These are phyloP conservation scores for Apotomis turbidana DNA, from an alignment of 2,888 invertebrate genomes.

Conservation along the genomic window DNA sequence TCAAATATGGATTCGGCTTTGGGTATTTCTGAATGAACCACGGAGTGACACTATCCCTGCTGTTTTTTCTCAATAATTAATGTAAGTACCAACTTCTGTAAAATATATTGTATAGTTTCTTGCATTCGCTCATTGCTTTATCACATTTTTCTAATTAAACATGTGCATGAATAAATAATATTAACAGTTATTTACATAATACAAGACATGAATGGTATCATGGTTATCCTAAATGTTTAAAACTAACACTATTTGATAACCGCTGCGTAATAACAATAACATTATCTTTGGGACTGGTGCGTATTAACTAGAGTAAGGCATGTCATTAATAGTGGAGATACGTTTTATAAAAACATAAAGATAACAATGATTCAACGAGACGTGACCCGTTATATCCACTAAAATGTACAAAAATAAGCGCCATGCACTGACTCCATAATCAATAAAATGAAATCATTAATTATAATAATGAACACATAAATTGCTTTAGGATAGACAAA, in stretches of 20 bases:
- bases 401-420: conserved; percentile 7
- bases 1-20: conserved; percentile 57
- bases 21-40: conserved; percentile 51
- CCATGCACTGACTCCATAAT: conserved; percentile 4
- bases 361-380: conserved; percentile 14
- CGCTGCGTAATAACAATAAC: not conserved
- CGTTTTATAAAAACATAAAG: not conserved
- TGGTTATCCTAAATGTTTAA: not conserved
- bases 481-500: not conserved
- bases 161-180: conserved; percentile 8
- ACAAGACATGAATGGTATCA: not conserved
- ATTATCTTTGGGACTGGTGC: conserved; percentile 18
- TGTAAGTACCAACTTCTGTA: conserved; percentile 67
- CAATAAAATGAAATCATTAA: not conserved
- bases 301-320: conserved; percentile 5
- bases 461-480: not conserved
- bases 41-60: conserved; percentile 59
- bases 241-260: conserved; percentile 8
- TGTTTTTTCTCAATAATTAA: conserved; percentile 52
- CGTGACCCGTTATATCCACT: not conserved
- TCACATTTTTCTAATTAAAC: conserved; percentile 3
- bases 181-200: not conserved
- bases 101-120: conserved; percentile 47
- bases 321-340: conserved; percentile 13
- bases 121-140: conserved; percentile 15